Evolutionary conservation across 2,888 invertebrate genomes (phyloP).

Genomic region (Trilocha varians): DNA sequence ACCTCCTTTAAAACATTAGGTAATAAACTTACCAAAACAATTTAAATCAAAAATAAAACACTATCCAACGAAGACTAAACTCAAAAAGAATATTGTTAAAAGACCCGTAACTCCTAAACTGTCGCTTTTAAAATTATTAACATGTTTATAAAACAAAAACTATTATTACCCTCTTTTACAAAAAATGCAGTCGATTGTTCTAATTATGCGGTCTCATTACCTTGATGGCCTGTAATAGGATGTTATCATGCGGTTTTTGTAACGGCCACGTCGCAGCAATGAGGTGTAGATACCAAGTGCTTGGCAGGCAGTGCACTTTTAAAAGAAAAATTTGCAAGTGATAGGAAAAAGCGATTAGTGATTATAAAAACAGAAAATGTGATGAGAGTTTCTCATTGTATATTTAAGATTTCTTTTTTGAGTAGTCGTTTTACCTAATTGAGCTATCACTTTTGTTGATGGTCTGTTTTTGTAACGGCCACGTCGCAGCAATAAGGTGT

Average conservation of each 20-base stretch:
- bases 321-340: conserved; percentile 21
- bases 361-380: no score
- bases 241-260: conserved; percentile 62
- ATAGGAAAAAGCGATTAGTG: conserved; percentile 10
- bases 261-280: conserved; percentile 53
- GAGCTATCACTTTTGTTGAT: conserved; percentile 60
- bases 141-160: not conserved
- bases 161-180: conserved; percentile 17
- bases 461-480: conserved; percentile 56
- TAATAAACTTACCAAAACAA: no score
- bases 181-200: conserved; percentile 39
- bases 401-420: no score
- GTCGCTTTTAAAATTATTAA: not conserved
- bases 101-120: not conserved
- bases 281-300: conserved; percentile 65
- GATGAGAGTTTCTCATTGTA: no score
- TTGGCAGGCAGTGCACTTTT: conserved; percentile 54
- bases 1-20: no score
- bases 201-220: conserved; percentile 63
- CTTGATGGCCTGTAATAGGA: conserved; percentile 62
- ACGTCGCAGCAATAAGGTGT: conserved; percentile 62
- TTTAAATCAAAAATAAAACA: no score
- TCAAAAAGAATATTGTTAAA: no score
- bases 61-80: no score
- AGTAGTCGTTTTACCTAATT: conserved; percentile 54